Conservation (phyloP, 2,888 invertebrate species). For the Leptothorax acervorum region DNA sequence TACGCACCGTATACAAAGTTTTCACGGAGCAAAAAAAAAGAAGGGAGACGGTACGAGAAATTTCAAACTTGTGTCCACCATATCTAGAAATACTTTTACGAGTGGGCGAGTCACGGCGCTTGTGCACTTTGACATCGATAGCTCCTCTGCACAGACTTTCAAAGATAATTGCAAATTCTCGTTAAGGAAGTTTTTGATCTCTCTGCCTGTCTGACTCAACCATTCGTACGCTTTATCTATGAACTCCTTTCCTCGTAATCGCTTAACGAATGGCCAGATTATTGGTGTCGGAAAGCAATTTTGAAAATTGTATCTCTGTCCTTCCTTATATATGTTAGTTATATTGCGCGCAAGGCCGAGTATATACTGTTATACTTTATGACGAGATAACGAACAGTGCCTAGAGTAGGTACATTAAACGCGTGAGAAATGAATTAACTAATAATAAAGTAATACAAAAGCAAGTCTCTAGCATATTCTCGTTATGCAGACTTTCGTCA, state of each 20-base stretch:
- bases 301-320: constrained; percentile 62
- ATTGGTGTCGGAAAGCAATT: constrained; percentile 71
- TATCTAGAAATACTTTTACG: constrained; percentile 75
- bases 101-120: constrained; percentile 64
- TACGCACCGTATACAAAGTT: constrained; percentile 52
- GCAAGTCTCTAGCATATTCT: constrained; percentile 71
- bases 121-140: constrained; percentile 47
- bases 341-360: constrained; percentile 55
- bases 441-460: constrained; percentile 67
- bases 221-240: constrained; percentile 71
- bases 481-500: constrained; percentile 63
- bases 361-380: constrained; percentile 46
- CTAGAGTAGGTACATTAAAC: constrained; percentile 63
- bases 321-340: constrained; percentile 46
- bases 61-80: constrained; percentile 85
- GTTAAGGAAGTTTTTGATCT: constrained; percentile 30
- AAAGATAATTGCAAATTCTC: constrained; percentile 54
- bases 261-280: constrained; percentile 74
- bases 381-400: constrained; percentile 65
- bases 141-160: constrained; percentile 35
- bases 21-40: constrained; percentile 45
- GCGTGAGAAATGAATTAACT: constrained; percentile 69
- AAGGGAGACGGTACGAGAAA: constrained; percentile 68
- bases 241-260: constrained; percentile 68
- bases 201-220: constrained; percentile 58